Percentiles rank a stretch among this genome's conserved stretches.
Conservation (phyloP, 1,140 invertebrate genomes). For the Saxidomus purpurata region DNA sequence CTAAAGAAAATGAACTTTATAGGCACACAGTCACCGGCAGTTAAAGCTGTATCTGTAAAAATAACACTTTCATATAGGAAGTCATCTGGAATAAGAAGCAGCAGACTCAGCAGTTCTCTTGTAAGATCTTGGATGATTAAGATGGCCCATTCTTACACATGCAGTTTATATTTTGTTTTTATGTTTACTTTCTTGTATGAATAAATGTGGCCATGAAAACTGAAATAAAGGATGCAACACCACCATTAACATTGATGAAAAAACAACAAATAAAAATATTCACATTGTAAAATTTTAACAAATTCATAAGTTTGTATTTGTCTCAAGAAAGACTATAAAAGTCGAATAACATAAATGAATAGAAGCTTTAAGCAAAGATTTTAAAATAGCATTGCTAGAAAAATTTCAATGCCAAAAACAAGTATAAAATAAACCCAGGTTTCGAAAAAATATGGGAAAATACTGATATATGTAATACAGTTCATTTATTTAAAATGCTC, state of each 20-base stretch:
- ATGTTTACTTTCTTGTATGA: too few relatives aligned
- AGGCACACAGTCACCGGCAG: too few relatives aligned
- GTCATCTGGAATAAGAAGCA: too few relatives aligned
- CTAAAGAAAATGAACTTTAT: too few relatives aligned
- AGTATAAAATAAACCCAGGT: background rate
- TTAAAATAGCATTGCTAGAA: background rate
- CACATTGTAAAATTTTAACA: conserved; percentile 24
- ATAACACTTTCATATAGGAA: too few relatives aligned
- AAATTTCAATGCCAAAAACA: background rate
- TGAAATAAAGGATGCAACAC: background rate
- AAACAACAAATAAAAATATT: conserved; percentile 4
- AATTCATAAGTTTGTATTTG: background rate
- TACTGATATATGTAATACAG: conserved; percentile 36
- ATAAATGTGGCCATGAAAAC: too few relatives aligned
- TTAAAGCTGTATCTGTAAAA: too few relatives aligned
- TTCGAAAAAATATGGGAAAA: background rate
- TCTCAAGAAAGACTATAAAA: background rate
- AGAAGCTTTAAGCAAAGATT: background rate
- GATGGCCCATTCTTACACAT: too few relatives aligned
- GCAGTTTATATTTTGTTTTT: too few relatives aligned
- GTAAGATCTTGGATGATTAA: too few relatives aligned
- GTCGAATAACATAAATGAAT: background rate
- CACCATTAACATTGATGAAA: background rate
- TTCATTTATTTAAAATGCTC: conserved; percentile 22
- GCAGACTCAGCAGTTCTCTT: too few relatives aligned